Evolutionary conservation across 2,888 invertebrate species (phyloP), one percentile per base, ranked within the genome.

Genomic region (Ophraella communa): DNA sequence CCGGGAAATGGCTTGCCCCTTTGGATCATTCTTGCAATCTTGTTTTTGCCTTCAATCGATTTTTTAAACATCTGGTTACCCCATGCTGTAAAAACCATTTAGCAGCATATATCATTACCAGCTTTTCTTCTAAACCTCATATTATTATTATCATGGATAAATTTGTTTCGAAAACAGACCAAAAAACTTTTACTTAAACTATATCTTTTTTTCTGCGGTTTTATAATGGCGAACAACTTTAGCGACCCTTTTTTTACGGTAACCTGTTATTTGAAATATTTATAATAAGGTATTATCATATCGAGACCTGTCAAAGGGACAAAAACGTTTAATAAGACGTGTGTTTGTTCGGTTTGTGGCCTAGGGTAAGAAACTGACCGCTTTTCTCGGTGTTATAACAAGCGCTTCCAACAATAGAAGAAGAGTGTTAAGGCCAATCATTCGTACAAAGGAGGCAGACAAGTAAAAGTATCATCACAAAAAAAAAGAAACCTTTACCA

Each of bases 351-450:
- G 14, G 49, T 27, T 27, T 51, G 5, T 10, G 49, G 49, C 23
- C 27, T 17, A 17, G 14, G 17, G 23, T 24, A n/a, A 51, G 14
- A 51, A 51, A 51, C 49, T 51, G 49, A 51, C 49, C 49, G 49
- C 45, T 45, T 21, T 45, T 45, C 21, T 21, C 21, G 14, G 49
- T 4, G 27, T 17, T 17, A 14, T 51, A 51, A 51, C 21, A 17
- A 17, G 4, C 27, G 27, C 24, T 17, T 27, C 24, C 27, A 27
- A 51, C 49, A 51, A 51, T 51, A 17, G 49, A 23, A 11, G 24
- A 23, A 11, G 24, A 51, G 49, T 51, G 49, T 27, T 51, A 27
- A 51, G 49, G 14, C 49, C 27, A 51, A 51, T 51, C 27, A 51
- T 14, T 27, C 21, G 11, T 51, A 27, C 24, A 51, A 51, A 20